Percentiles rank a stretch among this genome's conserved stretches.
phyloP scores from a whole-genome alignment of 2,113 vertebrate genomes.

The Sinocyclocheilus maitianheensis region DNA sequence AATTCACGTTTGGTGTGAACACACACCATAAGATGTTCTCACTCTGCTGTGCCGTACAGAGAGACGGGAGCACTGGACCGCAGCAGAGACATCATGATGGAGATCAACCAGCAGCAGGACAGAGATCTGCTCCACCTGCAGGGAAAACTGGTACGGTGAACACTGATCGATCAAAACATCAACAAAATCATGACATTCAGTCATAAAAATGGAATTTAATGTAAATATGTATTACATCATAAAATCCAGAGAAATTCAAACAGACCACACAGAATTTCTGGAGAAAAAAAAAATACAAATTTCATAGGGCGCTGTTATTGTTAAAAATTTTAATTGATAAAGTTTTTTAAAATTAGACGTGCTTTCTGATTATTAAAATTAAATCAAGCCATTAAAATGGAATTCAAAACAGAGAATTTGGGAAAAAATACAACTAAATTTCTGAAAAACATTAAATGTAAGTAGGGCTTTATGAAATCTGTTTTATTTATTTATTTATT shows the following conservation, averaged over 20 bases:
- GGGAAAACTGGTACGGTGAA: constrained; percentile 57
- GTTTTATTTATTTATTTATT: too few relatives aligned
- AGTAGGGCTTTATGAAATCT: too few relatives aligned
- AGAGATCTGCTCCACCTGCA: constrained; percentile 48
- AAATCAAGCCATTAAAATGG: neutral
- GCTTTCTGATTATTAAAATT: neutral
- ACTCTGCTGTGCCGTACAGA: constrained; percentile 48
- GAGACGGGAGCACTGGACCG: constrained; percentile 71
- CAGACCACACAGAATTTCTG: too few relatives aligned
- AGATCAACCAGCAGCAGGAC: constrained; percentile 65
- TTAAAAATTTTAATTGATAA: neutral
- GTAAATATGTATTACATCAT: too few relatives aligned
- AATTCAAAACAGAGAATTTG: neutral
- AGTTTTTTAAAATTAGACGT: neutral
- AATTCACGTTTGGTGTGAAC: too few relatives aligned
- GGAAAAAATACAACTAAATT: neutral
- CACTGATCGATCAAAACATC: too few relatives aligned
- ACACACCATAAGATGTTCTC: too few relatives aligned
- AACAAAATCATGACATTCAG: neutral
- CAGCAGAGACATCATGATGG: constrained; percentile 74
- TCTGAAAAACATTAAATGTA: neutral
- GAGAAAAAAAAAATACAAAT: too few relatives aligned
- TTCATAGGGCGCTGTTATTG: neutral
- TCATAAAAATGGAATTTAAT: too few relatives aligned
- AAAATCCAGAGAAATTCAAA: too few relatives aligned